Percentiles rank a stretch among this genome's conserved stretches.
phyloP scores from a whole-genome alignment of 1,140 invertebrate genomes.

The Reticulitermes speratus region DNA sequence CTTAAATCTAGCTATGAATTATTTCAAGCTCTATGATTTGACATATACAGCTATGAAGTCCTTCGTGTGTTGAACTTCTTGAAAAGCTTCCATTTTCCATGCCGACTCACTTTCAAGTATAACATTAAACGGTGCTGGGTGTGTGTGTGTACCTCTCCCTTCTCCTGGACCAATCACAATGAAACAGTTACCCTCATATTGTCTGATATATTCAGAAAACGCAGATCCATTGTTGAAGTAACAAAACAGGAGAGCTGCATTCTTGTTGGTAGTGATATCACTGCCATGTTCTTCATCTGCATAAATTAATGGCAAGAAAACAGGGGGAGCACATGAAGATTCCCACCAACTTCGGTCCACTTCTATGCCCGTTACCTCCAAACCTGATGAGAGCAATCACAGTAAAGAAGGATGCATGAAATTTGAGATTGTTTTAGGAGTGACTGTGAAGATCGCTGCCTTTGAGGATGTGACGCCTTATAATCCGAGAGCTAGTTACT shows the following conservation, averaged over 20 bases:
- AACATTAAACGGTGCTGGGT: conserved; percentile 63
- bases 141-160: conserved; percentile 61
- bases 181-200: conserved; percentile 59
- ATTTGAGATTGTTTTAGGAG: neutral
- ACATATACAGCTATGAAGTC: conserved; percentile 54
- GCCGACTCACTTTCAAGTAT: conserved; percentile 41
- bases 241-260: conserved; percentile 66
- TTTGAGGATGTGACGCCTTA: too few relatives aligned
- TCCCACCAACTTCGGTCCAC: conserved; percentile 61
- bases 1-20: too few relatives aligned
- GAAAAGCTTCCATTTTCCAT: conserved; percentile 42
- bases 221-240: conserved; percentile 70
- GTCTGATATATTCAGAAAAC: conserved; percentile 63
- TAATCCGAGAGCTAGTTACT: too few relatives aligned
- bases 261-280: conserved; percentile 39
- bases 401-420: neutral
- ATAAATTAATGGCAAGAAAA: conserved; percentile 53
- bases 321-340: conserved; percentile 56
- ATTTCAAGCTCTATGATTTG: neutral
- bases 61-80: conserved; percentile 48
- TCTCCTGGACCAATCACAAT: conserved; percentile 69
- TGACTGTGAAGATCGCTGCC: neutral
- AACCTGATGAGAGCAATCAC: conserved; percentile 44
- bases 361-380: conserved; percentile 55
- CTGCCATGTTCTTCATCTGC: conserved; percentile 43